Base-by-base conservation (phyloP, 2,888 invertebrate genomes). In the Tiliacea aurago region DNA sequence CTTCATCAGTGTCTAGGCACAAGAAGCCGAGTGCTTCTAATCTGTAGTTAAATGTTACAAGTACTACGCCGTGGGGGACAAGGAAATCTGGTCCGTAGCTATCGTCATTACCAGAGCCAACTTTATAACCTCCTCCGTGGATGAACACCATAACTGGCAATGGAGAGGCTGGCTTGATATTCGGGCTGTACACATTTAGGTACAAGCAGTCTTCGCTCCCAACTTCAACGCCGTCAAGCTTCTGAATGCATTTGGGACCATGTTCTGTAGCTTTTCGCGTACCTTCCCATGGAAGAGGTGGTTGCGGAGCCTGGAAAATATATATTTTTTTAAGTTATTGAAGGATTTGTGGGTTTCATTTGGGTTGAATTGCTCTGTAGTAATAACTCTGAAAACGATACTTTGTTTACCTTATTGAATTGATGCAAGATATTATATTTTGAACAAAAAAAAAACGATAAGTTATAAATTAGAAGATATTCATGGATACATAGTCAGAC, bases 61-160 rank as follows among this genome's bases (percentile, higher is more conserved):
- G 76, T 4, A 93, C 59, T 4, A 93, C 91, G 9, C 84, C 88
- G 37, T 92, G 89, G 5, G 83, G 81, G 0, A 93, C 83, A 1
- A 93, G 81, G 59, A 91, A 92, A 59, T 93, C 91, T 49, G 93
- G 93, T n/a, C 92, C 93, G 20, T 91, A 91, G 15, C 79, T n/a
- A 1, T 83, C 82, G 5, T 84, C 85, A 72, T 92, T 81, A 49
- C 92, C 92, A 0, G 90, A 90, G 15, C 92, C 93, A 15, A 87
- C 86, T 55, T 86, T 85, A 56, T 85, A 93, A 0, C 86, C 92
- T 0, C 93, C 93, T 23, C 93, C 93, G 58, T 93, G 92, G 37
- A 93, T 90, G 70, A 89, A 93, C 0, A 93, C 86, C 93, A 93
- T 93, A 15, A 93, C 92, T 33, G 93, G 89, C 0, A 90, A 75